phyloP scores from a whole-genome alignment of 2,888 invertebrate species.

The Chromoteleia sp. region DNA sequence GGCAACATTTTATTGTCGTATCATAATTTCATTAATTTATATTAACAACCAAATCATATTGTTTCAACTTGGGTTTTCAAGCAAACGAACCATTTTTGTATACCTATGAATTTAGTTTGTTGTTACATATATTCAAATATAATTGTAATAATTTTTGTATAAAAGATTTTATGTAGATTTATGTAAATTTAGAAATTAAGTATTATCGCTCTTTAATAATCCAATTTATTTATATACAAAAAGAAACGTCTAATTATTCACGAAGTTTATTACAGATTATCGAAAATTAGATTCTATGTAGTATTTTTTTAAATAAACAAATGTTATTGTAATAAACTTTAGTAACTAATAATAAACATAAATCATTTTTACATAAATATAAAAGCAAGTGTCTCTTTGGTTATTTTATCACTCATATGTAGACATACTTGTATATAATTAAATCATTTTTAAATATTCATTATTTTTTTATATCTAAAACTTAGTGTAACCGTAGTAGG shows the following conservation, averaged over 20 bases:
- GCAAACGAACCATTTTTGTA: not conserved
- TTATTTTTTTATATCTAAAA: no score
- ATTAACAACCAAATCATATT: not conserved
- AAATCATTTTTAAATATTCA: no score
- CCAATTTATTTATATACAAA: conserved; percentile 28
- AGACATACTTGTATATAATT: no score
- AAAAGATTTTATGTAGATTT: conserved; percentile 36
- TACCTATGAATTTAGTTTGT: conserved; percentile 1
- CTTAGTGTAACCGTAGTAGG: no score
- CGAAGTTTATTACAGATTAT: conserved; percentile 37
- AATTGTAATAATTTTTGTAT: conserved; percentile 47
- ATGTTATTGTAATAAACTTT: conserved; percentile 40
- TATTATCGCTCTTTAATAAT: conserved; percentile 21
- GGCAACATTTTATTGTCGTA: not conserved
- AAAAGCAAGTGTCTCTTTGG: not conserved
- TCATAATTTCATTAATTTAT: conserved; percentile 18
- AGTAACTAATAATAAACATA: conserved; percentile 41
- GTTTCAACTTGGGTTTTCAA: conserved; percentile 2
- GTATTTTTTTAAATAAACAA: conserved; percentile 42
- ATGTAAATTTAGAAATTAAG: conserved; percentile 40
- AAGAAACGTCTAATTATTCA: conserved; percentile 27
- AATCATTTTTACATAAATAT: conserved; percentile 40
- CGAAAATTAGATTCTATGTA: conserved; percentile 46
- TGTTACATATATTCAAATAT: conserved; percentile 13
- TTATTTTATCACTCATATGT: not conserved